These are phyloP conservation scores for Oxytorus armatus DNA, from an alignment of 2,888 invertebrate genomes.

Conservation along the genomic window DNA sequence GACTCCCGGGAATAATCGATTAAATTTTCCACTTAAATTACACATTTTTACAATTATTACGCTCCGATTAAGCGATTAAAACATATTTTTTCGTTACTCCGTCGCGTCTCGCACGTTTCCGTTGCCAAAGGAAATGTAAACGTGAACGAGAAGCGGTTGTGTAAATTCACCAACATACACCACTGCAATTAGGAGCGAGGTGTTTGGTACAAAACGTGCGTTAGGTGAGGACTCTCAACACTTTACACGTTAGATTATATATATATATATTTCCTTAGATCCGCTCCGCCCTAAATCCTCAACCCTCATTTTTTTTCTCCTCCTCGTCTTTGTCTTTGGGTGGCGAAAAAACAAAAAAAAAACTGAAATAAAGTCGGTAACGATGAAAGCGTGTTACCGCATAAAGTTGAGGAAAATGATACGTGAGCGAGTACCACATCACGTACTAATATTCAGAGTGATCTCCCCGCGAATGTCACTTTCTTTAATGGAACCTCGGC, in stretches of 20 bases:
- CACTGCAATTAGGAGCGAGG: slow-evolving; percentile 50
- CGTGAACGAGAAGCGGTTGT: slow-evolving; percentile 26
- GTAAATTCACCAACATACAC: neutral
- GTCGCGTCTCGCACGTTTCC: slow-evolving; percentile 11
- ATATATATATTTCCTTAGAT: slow-evolving; percentile 20
- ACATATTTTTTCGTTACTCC: slow-evolving; percentile 4
- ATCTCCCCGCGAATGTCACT: slow-evolving; percentile 53
- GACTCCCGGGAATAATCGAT: no score
- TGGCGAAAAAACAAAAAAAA: slow-evolving; percentile 12
- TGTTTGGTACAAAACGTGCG: slow-evolving; percentile 45
- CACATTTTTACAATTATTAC: neutral
- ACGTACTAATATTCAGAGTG: slow-evolving; percentile 47
- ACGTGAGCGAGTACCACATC: slow-evolving; percentile 67
- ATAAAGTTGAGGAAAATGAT: slow-evolving; percentile 65
- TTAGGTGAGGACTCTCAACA: slow-evolving; percentile 16
- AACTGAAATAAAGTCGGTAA: slow-evolving; percentile 20
- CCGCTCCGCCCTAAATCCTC: neutral
- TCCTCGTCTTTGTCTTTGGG: slow-evolving; percentile 23
- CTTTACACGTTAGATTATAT: slow-evolving; percentile 40
- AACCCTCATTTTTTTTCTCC: slow-evolving; percentile 4
- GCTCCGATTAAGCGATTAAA: neutral
- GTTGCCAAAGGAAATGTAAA: slow-evolving; percentile 26
- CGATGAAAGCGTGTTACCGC: slow-evolving; percentile 66
- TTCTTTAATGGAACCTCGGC: slow-evolving; percentile 66
- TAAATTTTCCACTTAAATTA: no score